A percentile compares a stretch with the other conserved stretches of the same genome.
phyloP scores from a whole-genome alignment of 53 echinoderm and acorn worm genomes.

The Glandiceps talaboti region DNA sequence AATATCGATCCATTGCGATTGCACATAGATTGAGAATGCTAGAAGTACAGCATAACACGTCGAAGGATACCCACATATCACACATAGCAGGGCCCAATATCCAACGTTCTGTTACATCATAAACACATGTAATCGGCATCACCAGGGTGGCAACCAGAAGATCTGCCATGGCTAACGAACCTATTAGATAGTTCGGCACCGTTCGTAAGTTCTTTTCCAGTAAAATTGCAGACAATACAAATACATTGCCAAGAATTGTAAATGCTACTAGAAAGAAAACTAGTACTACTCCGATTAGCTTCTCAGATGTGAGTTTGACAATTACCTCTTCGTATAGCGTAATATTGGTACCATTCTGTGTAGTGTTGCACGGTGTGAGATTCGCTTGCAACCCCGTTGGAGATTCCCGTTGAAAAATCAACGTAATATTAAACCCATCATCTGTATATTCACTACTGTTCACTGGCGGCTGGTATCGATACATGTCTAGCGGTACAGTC shows the following conservation, averaged over 20 bases:
- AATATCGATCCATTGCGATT: constrained; percentile 81
- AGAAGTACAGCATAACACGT: constrained; percentile 83
- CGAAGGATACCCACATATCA: constrained; percentile 73
- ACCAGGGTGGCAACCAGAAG: constrained; percentile 66
- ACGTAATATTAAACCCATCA: too few species aligned
- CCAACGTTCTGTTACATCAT: constrained; percentile 36
- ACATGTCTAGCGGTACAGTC: too few species aligned
- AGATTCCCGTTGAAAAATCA: too few species aligned
- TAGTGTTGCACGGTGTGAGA: too few species aligned
- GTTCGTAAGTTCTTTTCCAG: constrained; percentile 46
- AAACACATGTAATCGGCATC: constrained; percentile 69
- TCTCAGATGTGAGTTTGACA: neutral
- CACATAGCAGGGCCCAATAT: constrained; percentile 35
- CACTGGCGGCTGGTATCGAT: too few species aligned
- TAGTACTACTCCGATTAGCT: neutral
- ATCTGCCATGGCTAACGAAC: constrained; percentile 64
- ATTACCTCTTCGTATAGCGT: too few species aligned
- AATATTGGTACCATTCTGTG: too few species aligned
- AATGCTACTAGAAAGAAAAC: neutral
- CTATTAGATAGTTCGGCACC: constrained; percentile 55
- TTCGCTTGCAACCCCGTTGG: too few species aligned
- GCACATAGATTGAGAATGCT: constrained; percentile 86
- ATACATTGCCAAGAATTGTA: constrained; percentile 64
- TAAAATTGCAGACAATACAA: constrained; percentile 50
- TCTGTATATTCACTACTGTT: too few species aligned